Percentiles rank a stretch among this genome's conserved stretches.
Conservation (phyloP, 2,113 vertebrate species). For the Sciurus niger region DNA sequence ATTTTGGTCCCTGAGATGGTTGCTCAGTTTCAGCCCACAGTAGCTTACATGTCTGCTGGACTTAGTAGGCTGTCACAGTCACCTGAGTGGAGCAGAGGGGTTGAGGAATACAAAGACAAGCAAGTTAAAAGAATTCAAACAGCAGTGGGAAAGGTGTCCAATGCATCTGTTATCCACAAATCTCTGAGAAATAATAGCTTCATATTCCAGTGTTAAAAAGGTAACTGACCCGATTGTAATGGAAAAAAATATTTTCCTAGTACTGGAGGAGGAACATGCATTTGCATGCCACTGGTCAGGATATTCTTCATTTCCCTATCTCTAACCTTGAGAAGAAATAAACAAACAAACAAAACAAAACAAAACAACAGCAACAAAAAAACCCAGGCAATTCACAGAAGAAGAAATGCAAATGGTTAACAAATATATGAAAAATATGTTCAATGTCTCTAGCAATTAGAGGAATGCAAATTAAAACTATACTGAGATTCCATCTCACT, state of each 20-base stretch:
- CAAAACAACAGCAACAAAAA: no score
- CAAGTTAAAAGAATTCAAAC: neutral
- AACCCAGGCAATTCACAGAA: no score
- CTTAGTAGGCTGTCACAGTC: fast-evolving
- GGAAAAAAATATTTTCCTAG: neutral
- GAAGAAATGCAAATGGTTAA: no score
- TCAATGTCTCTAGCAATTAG: no score
- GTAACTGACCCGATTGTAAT: neutral
- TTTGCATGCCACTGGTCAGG: neutral
- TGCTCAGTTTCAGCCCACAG: neutral
- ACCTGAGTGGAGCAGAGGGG: neutral
- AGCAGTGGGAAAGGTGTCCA: neutral
- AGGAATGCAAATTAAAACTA: no score
- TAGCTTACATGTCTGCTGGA: no score
- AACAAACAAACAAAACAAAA: neutral
- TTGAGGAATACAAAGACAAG: neutral
- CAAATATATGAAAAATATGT: no score
- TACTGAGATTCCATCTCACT: no score
- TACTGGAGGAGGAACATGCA: neutral
- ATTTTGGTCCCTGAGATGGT: fast-evolving
- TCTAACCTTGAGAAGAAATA: neutral
- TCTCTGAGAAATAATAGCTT: conserved; percentile 9
- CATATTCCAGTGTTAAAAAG: neutral
- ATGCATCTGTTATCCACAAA: neutral
- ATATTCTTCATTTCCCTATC: neutral